Base-by-base conservation (phyloP, 2,113 vertebrate genomes). In the Rafetus swinhoei region DNA sequence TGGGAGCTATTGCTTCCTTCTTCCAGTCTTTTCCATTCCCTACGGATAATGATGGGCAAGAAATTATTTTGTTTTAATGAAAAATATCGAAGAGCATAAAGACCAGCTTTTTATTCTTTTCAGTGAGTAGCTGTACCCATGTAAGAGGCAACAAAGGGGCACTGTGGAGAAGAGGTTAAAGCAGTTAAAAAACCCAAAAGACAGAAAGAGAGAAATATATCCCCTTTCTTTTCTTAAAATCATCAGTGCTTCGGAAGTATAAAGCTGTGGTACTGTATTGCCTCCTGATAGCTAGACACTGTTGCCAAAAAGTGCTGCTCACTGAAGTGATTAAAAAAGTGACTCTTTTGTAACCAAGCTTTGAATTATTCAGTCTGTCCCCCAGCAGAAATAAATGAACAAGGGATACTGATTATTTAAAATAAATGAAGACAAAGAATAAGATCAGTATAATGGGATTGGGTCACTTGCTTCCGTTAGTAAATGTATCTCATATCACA, bases 111-210 rank as follows among this genome's bases (percentile, higher is more conserved):
- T 93, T 88, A 91, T 96, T 88, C 95, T 93, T 94, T 90, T 90
- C 93, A 94, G 95, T 60, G 79, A 93, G 91, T 85, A 90, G 50
- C 90, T 93, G 59, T 55, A 11, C 85, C 91, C 88, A 93, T 90
- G 95, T 97, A 95, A 95, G 90, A 96, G 81, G 87, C 56, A 95
- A 53, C 76, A 90, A 92, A 96, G 83, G 32, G 83, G 81, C 82
- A 93, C 9, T 84, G 95, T 24, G 94, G 65, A 15, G 3, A 5
- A 7, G 16, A 7, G 8, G 16, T n/a, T 10, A 60, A 18, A 69
- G 95, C 94, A 65, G 84, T 89, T 90, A 65, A 91, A 89, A 57
- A 86, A 45, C 45, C 45, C 45, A 45, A 93, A 85, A 76, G 90
- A 50, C 7, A 69, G 62, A 89, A 83, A 95, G 89, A 95, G 35